Percentiles rank a stretch among this genome's conserved stretches.
Conservation (phyloP, 2,797 vertebrate species). For the Hydrolagus colliei region DNA sequence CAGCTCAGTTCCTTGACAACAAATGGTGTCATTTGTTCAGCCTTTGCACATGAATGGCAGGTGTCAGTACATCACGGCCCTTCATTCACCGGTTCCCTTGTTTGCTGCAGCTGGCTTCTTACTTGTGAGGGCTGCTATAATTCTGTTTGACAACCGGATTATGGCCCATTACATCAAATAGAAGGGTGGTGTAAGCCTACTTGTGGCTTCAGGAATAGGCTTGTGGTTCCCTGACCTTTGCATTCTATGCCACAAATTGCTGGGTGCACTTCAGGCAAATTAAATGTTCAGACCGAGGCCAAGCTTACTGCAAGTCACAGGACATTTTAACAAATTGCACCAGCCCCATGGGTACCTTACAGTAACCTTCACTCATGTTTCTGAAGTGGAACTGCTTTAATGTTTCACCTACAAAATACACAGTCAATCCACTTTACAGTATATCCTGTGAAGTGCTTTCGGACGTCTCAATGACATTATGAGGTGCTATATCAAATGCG, state of each 20-base stretch:
- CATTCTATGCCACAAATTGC: slow-evolving; percentile 2
- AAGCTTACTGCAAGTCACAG: not conserved
- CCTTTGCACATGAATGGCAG: slow-evolving; percentile 53
- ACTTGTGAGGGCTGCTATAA: slow-evolving; percentile 43
- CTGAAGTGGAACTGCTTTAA: too few species aligned
- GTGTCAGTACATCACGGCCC: slow-evolving; percentile 43
- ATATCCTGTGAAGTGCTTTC: too few species aligned
- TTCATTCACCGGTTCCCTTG: slow-evolving; percentile 42
- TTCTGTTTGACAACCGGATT: slow-evolving; percentile 38
- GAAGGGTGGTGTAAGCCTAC: slow-evolving; percentile 25
- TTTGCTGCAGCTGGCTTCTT: slow-evolving; percentile 48
- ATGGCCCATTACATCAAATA: slow-evolving; percentile 38
- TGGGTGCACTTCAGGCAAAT: not conserved
- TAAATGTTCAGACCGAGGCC: not conserved
- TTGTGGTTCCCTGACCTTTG: not conserved
- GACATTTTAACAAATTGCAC: not conserved
- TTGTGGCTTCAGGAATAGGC: not conserved
- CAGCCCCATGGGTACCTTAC: not conserved
- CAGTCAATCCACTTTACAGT: too few species aligned
- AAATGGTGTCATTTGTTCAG: slow-evolving; percentile 53
- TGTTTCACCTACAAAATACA: too few species aligned
- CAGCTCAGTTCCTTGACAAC: slow-evolving; percentile 49
- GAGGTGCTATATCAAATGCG: too few species aligned
- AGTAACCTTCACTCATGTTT: not conserved
- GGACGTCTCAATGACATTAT: too few species aligned